phyloP scores from a whole-genome alignment of 2,113 vertebrate genomes.

The Elephas maximus region DNA sequence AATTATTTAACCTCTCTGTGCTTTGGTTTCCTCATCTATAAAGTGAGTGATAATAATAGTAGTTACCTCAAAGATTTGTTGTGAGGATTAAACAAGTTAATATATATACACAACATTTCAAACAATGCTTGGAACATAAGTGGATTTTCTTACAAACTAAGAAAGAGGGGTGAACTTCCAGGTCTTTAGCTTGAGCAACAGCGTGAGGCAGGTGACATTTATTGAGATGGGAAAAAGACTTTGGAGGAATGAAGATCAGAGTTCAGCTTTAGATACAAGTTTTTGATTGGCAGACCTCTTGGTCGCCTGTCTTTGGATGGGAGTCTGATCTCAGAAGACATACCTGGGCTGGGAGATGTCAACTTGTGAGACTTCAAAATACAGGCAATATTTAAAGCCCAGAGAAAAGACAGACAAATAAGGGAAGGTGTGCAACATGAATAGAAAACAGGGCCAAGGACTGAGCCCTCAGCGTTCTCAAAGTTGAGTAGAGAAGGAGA shows the following conservation, averaged over 20 bases:
- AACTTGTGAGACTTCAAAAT: background rate
- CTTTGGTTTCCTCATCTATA: background rate
- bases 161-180: background rate
- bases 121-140: background rate
- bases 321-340: constrained; percentile 46
- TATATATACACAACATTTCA: constrained; percentile 24
- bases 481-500: background rate
- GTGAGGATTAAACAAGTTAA: background rate
- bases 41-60: background rate
- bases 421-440: background rate
- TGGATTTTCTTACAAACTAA: constrained; percentile 18
- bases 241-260: background rate
- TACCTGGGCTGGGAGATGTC: background rate
- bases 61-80: background rate
- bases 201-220: background rate
- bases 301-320: background rate
- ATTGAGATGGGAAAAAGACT: background rate
- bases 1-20: constrained; percentile 12
- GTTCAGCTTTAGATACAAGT: background rate
- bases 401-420: background rate
- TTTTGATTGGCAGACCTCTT: background rate
- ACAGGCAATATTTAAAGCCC: background rate
- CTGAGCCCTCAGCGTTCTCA: background rate
- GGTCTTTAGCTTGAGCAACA: background rate
- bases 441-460: background rate